These are phyloP conservation scores for Frankliniella fusca DNA, from an alignment of 2,888 invertebrate species.

Conservation along the genomic window DNA sequence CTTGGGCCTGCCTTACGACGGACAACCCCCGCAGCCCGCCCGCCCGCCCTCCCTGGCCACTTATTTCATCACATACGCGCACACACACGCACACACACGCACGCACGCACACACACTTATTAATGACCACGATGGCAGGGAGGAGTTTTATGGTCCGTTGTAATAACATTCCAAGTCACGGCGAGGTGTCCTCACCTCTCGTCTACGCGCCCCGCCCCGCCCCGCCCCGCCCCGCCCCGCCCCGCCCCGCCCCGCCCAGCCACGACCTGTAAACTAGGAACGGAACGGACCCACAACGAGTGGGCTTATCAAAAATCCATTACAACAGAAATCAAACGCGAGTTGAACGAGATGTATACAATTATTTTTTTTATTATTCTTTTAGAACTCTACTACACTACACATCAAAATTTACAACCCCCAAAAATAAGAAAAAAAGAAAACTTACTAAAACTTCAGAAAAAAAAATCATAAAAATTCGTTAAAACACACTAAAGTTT, in stretches of 20 bases:
- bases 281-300: too few relatives aligned
- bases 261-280: too few relatives aligned
- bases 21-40: background rate
- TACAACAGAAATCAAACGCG: too few relatives aligned
- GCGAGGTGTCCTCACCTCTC: background rate
- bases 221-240: background rate
- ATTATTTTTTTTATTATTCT: too few relatives aligned
- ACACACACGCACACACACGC: background rate
- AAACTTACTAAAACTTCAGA: too few relatives aligned
- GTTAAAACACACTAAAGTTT: too few relatives aligned
- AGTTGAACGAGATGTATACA: too few relatives aligned
- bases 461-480: too few relatives aligned
- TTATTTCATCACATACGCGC: background rate
- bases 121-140: background rate
- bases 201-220: background rate
- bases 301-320: too few relatives aligned
- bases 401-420: too few relatives aligned
- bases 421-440: too few relatives aligned
- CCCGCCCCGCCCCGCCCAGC: background rate
- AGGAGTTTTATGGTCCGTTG: background rate
- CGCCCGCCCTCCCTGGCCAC: background rate
- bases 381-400: too few relatives aligned
- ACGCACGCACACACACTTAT: background rate
- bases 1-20: background rate
- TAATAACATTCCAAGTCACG: background rate